Conservation (phyloP, 2,888 invertebrate genomes). For the Scaptomyza polygonia region DNA sequence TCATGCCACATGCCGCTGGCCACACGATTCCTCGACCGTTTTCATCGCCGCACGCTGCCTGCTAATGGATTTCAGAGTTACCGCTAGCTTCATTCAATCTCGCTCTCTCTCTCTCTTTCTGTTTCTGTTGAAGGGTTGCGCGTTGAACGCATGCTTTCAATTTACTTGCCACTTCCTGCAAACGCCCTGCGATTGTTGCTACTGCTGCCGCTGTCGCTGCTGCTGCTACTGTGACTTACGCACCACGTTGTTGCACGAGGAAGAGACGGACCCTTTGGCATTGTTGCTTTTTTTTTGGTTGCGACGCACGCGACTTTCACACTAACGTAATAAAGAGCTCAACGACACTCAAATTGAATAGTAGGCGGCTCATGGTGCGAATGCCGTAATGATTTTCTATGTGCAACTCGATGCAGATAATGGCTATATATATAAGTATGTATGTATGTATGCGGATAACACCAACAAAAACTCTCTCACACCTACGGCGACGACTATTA, state of each 20-base stretch:
- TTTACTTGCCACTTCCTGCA: constrained; percentile 71
- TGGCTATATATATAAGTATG: constrained; percentile 47
- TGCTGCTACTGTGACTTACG: neutral
- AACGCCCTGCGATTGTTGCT: no score
- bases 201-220: constrained; percentile 18
- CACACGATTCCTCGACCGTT: constrained; percentile 17
- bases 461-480: constrained; percentile 15
- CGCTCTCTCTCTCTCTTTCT: neutral
- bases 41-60: constrained; percentile 65
- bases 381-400: constrained; percentile 82
- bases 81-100: constrained; percentile 25
- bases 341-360: constrained; percentile 83
- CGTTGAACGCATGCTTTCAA: constrained; percentile 73
- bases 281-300: constrained; percentile 45
- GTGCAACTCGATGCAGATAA: constrained; percentile 80
- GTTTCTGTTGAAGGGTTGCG: constrained; percentile 66
- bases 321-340: constrained; percentile 84
- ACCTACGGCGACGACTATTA: constrained; percentile 6
- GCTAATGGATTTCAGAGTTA: constrained; percentile 74
- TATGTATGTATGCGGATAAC: constrained; percentile 24
- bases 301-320: constrained; percentile 81
- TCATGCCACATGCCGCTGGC: constrained; percentile 53
- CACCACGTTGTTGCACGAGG: neutral
- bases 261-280: neutral
- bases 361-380: constrained; percentile 80